Evolutionary conservation across 1,140 invertebrate genomes (phyloP).

Genomic region (Drosophila tani): DNA sequence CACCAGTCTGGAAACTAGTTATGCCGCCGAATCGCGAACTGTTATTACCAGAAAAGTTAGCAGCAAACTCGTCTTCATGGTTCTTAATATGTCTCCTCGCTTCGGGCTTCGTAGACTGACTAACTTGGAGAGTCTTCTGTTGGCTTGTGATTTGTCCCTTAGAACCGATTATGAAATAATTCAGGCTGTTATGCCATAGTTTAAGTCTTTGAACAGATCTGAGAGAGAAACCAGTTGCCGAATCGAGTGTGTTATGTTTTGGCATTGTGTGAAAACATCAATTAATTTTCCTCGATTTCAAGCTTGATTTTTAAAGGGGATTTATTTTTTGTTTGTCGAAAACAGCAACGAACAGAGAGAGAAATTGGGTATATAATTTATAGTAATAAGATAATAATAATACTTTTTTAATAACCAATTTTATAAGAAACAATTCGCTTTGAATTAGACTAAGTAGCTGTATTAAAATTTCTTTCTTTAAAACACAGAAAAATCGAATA

Average conservation of each 20-base stretch:
- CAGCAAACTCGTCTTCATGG: constrained; percentile 35
- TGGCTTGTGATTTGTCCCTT: neutral
- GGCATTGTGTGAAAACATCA: constrained; percentile 17
- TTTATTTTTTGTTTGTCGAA: constrained; percentile 1
- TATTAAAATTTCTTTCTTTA: too few species aligned
- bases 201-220: neutral
- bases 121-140: constrained; percentile 10
- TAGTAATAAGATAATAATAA: too few species aligned
- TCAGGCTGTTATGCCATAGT: constrained; percentile 1
- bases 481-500: too few species aligned
- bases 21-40: neutral
- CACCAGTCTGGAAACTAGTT: constrained; percentile 42
- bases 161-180: constrained; percentile 41
- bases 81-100: constrained; percentile 29
- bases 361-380: neutral
- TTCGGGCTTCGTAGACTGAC: constrained; percentile 33
- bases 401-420: too few species aligned
- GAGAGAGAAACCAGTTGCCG: constrained; percentile 21
- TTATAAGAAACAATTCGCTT: neutral
- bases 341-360: neutral
- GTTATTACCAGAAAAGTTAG: constrained; percentile 35
- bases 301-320: neutral
- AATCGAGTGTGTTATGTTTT: constrained; percentile 1
- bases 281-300: neutral
- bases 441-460: neutral